Conservation (phyloP, 2,797 vertebrate genomes). For the Cygnus olor region DNA sequence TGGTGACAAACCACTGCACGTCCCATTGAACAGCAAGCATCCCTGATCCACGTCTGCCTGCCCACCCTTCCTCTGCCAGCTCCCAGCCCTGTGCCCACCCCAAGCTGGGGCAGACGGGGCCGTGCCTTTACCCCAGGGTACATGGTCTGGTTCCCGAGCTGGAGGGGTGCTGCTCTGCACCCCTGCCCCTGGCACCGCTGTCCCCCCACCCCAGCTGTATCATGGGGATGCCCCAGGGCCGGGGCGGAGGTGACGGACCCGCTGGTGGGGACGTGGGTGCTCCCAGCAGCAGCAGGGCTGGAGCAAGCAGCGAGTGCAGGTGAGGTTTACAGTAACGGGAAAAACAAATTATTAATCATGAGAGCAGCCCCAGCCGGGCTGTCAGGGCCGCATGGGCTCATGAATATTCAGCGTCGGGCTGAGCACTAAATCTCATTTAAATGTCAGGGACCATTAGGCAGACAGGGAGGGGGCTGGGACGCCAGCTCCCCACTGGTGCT, state of each 20-base stretch:
- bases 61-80: not conserved
- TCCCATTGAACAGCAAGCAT: too few relatives aligned
- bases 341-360: slow-evolving; percentile 76
- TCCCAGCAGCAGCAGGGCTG: accelerated
- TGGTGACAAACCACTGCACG: not conserved
- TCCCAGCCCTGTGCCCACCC: not conserved
- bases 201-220: too few relatives aligned
- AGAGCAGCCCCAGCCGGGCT: slow-evolving; percentile 73
- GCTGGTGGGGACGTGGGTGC: not conserved
- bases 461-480: slow-evolving; percentile 68
- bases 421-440: slow-evolving; percentile 76
- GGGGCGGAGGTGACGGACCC: not conserved
- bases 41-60: not conserved
- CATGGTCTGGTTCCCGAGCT: too few relatives aligned
- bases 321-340: slow-evolving; percentile 74
- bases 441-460: slow-evolving; percentile 76
- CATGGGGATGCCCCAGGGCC: not conserved
- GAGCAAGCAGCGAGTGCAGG: slow-evolving; percentile 44
- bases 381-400: slow-evolving; percentile 72
- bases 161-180: not conserved
- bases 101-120: not conserved
- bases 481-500: slow-evolving; percentile 13
- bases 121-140: too few relatives aligned
- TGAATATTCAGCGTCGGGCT: slow-evolving; percentile 74
- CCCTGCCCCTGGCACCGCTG: not conserved